Evolutionary conservation across 2,888 invertebrate genomes (phyloP).

Genomic region (Acronicta alni): DNA sequence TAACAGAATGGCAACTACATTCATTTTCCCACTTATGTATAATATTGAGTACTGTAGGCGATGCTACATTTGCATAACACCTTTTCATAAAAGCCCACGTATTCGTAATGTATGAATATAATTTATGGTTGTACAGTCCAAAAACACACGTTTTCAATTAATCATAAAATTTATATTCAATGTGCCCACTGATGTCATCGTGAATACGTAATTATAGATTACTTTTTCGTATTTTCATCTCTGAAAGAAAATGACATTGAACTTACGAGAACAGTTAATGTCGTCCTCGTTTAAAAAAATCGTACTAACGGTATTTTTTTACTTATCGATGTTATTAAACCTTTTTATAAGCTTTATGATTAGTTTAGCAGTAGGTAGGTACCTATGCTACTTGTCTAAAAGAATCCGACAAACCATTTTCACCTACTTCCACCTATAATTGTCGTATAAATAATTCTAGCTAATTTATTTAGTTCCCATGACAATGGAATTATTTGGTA

Average conservation of each 20-base stretch:
- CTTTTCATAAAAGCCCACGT: slow-evolving; percentile 36
- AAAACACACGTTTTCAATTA: slow-evolving; percentile 16
- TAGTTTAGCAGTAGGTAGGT: no score
- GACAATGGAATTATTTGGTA: no score
- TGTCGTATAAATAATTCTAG: no score
- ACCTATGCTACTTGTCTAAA: no score
- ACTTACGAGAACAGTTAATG: slow-evolving; percentile 7
- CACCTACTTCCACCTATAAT: no score
- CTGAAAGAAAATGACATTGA: slow-evolving; percentile 21
- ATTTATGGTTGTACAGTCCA: slow-evolving; percentile 6
- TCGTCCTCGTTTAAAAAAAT: slow-evolving; percentile 14
- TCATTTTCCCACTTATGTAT: slow-evolving; percentile 16
- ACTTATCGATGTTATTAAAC: slow-evolving; percentile 3
- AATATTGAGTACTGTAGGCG: slow-evolving; percentile 15
- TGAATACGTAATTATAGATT: slow-evolving; percentile 5
- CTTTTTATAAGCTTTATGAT: background rate
- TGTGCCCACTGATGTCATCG: slow-evolving; percentile 1
- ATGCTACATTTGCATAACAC: slow-evolving; percentile 40
- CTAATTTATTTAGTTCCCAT: no score
- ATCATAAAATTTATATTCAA: slow-evolving; percentile 27
- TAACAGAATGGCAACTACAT: slow-evolving; percentile 22
- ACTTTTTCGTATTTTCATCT: slow-evolving; percentile 17
- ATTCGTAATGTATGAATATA: slow-evolving; percentile 20
- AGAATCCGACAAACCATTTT: no score
- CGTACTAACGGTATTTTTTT: slow-evolving; percentile 1